Evolutionary conservation across 64 coral and sea anemone species (phyloP).

Genomic region (Dendronephthya gigantea): DNA sequence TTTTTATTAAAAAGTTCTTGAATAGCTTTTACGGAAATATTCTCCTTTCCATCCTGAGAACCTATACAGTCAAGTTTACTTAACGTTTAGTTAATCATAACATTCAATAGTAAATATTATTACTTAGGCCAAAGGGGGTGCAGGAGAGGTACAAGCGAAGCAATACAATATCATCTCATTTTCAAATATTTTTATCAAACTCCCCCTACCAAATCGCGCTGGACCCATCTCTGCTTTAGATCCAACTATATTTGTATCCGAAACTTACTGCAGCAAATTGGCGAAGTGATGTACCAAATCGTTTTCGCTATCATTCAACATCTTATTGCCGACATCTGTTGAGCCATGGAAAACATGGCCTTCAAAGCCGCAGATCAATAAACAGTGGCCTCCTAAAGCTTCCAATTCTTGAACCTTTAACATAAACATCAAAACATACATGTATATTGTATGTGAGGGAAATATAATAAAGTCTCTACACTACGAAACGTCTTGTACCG

Average conservation of each 20-base stretch:
- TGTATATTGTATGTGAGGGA: too few species aligned
- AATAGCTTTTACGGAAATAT: neutral
- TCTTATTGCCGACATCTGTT: neutral
- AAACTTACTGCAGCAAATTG: neutral
- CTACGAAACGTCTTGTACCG: too few species aligned
- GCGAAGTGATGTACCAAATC: conserved; percentile 2
- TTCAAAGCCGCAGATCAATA: neutral
- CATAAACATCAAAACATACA: neutral
- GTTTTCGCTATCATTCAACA: neutral
- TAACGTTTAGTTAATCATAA: too few species aligned
- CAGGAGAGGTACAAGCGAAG: too few species aligned
- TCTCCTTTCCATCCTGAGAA: neutral
- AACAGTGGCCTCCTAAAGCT: neutral
- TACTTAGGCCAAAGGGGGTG: neutral
- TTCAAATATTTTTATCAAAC: neutral
- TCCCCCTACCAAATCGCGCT: neutral
- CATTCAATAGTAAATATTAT: too few species aligned
- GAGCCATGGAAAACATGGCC: neutral
- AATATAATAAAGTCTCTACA: too few species aligned
- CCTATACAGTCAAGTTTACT: neutral
- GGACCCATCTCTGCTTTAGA: neutral
- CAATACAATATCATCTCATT: too few species aligned
- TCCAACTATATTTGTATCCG: neutral
- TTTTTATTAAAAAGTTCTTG: neutral
- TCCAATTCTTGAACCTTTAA: conserved; percentile 7